A percentile compares a stretch with the other conserved stretches of the same genome.
These are phyloP conservation scores for Mesaphorura yosii DNA, from an alignment of 1,140 invertebrate species.

Conservation along the genomic window DNA sequence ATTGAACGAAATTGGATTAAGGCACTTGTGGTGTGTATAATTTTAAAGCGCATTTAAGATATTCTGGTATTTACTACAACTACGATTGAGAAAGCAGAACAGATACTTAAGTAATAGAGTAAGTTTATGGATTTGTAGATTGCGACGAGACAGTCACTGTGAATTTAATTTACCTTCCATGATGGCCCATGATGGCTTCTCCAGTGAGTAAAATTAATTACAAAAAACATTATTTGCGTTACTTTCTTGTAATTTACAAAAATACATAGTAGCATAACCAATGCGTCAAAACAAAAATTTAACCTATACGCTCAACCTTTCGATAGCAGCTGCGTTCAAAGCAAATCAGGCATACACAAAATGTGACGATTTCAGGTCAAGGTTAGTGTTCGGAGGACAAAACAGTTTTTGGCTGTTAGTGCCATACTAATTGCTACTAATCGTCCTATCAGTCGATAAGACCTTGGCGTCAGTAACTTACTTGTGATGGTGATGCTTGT, in stretches of 20 bases:
- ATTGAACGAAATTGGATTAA: not conserved
- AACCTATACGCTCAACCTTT: no score
- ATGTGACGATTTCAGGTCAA: not conserved
- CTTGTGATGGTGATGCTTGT: constrained; percentile 5
- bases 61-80: no score
- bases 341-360: no score
- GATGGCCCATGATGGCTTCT: constrained; percentile 25
- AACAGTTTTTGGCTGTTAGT: no score
- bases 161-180: constrained; percentile 29
- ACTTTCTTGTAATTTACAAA: not conserved
- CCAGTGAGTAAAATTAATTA: constrained; percentile 26
- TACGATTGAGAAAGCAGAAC: not conserved
- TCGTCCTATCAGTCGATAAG: no score
- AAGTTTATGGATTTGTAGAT: constrained; percentile 13
- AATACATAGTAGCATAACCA: not conserved
- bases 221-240: constrained; percentile 23
- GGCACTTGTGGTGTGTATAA: not conserved
- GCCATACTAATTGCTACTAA: no score
- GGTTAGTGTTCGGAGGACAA: no score
- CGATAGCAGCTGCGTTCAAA: no score
- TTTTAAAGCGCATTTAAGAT: no score
- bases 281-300: not conserved
- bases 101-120: not conserved
- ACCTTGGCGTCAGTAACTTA: no score
- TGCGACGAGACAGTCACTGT: constrained; percentile 28